Conservation (phyloP, 2,888 invertebrate genomes). For the Hydrotaea diabolus region DNA sequence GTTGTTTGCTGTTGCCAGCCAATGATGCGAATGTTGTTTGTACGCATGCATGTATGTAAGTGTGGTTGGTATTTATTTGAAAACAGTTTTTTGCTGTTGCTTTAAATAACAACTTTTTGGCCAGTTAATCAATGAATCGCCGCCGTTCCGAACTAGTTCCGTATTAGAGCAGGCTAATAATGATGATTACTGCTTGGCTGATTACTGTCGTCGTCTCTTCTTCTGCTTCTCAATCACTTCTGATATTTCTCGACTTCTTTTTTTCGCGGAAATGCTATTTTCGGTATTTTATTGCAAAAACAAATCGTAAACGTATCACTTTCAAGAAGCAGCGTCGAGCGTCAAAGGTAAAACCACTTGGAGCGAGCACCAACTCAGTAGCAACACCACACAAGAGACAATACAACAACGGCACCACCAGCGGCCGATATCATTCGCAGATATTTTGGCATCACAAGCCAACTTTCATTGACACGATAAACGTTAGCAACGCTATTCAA, state of each 20-base stretch:
- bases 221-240: too few relatives aligned
- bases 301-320: slow-evolving; percentile 32
- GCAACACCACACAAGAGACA: not conserved
- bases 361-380: not conserved
- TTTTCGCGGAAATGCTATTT: slow-evolving; percentile 70
- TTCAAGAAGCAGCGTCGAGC: slow-evolving; percentile 41
- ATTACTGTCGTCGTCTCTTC: slow-evolving; percentile 10
- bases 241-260: slow-evolving; percentile 49
- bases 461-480: slow-evolving; percentile 9
- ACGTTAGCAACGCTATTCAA: not conserved
- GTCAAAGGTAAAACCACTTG: slow-evolving; percentile 52
- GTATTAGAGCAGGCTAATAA: not conserved
- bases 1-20: slow-evolving; percentile 9
- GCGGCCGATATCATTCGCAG: not conserved
- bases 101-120: not conserved
- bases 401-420: not conserved
- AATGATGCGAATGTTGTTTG: not conserved
- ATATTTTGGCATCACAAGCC: not conserved
- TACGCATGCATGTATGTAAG: not conserved
- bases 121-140: slow-evolving; percentile 3
- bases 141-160: not conserved
- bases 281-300: slow-evolving; percentile 62
- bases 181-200: not conserved
- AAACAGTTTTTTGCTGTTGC: not conserved
- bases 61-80: not conserved